Conservation (phyloP, 1,140 invertebrate species). For the Agrypnia vestita region DNA sequence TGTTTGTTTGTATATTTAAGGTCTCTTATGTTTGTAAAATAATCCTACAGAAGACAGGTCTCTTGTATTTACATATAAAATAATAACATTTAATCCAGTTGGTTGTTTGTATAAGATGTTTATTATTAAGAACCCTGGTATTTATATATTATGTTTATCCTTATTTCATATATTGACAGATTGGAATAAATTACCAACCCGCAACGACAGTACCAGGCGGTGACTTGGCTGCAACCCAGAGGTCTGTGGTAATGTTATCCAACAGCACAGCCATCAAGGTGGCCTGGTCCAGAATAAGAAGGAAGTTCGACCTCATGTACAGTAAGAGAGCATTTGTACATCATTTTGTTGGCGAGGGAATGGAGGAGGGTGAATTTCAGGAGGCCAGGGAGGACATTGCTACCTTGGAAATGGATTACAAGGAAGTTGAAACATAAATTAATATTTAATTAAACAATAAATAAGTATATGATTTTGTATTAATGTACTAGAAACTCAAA, state of each 20-base stretch:
- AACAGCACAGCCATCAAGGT: constrained; percentile 85
- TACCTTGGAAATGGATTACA: constrained; percentile 80
- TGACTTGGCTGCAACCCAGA: constrained; percentile 79
- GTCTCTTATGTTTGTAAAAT: no score
- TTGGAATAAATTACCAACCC: constrained; percentile 81
- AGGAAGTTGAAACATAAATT: constrained; percentile 69
- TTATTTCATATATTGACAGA: constrained; percentile 62
- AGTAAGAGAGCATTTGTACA: constrained; percentile 84
- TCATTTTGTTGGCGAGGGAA: constrained; percentile 86
- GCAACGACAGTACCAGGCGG: constrained; percentile 83
- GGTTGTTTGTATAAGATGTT: no score
- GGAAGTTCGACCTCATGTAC: constrained; percentile 84
- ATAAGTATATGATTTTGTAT: no score
- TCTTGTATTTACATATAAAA: constrained; percentile 24
- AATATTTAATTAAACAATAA: neutral
- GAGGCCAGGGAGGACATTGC: constrained; percentile 83
- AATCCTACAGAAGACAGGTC: neutral
- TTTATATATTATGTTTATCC: no score
- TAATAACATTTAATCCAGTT: neutral
- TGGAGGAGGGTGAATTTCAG: constrained; percentile 83
- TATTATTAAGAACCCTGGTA: no score
- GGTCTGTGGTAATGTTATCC: constrained; percentile 83
- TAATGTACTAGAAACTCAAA: no score
- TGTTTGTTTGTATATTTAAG: no score
- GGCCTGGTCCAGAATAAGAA: constrained; percentile 79